phyloP scores from a whole-genome alignment of 2,888 invertebrate species.

The Abscondita cerata region DNA sequence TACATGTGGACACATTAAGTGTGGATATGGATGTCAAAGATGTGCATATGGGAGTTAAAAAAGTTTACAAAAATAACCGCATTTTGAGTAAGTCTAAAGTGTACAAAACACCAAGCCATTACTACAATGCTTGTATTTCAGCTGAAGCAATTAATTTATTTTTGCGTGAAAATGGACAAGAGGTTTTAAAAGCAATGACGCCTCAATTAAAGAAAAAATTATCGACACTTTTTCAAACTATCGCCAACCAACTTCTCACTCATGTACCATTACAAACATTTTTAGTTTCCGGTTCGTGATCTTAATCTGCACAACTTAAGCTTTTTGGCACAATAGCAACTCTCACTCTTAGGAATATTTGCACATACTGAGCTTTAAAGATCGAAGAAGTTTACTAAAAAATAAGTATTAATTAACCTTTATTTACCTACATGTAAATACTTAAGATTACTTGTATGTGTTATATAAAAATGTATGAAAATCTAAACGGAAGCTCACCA shows the following conservation, averaged over 20 bases:
- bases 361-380: too few species aligned
- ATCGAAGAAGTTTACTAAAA: too few species aligned
- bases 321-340: too few species aligned
- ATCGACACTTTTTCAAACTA: conserved; percentile 66
- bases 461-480: too few species aligned
- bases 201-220: conserved; percentile 71
- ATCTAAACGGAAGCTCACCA: too few species aligned
- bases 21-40: conserved; percentile 68
- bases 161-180: conserved; percentile 71
- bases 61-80: conserved; percentile 72
- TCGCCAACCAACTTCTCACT: conserved; percentile 70
- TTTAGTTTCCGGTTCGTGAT: conserved; percentile 55
- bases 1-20: conserved; percentile 68
- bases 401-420: too few species aligned
- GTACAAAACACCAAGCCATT: neutral
- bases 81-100: conserved; percentile 67
- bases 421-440: too few species aligned
- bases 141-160: conserved; percentile 77
- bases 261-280: conserved; percentile 70
- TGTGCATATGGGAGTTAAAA: conserved; percentile 69
- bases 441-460: too few species aligned
- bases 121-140: conserved; percentile 55
- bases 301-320: conserved; percentile 10
- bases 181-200: conserved; percentile 73
- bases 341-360: too few species aligned